Evolutionary conservation across 35 echinoderm and acorn worm genomes (phyloP).

Genomic region (Strongylocentrotus purpuratus): DNA sequence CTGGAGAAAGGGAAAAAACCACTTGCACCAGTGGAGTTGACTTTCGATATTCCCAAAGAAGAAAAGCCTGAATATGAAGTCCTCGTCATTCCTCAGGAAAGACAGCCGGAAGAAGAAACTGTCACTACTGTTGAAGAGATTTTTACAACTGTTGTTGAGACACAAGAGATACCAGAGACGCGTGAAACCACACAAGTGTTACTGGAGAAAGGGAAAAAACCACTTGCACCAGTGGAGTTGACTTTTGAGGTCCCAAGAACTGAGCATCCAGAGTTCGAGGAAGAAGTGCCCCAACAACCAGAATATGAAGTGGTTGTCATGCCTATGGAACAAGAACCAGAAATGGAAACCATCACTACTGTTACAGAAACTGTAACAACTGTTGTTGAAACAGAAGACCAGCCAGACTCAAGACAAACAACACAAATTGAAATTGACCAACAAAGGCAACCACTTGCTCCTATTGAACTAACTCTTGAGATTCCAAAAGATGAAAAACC

Average conservation of each 20-base stretch:
- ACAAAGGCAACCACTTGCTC: conserved; percentile 54
- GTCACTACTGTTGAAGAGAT: conserved; percentile 44
- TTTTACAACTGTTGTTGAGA: conserved; percentile 55
- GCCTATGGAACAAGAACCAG: conserved; percentile 2
- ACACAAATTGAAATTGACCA: conserved; percentile 71
- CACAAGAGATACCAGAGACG: conserved; percentile 56
- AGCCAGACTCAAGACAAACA: conserved; percentile 50
- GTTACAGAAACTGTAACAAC: conserved; percentile 48
- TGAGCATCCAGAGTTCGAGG: conserved; percentile 40
- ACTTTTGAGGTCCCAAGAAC: conserved; percentile 66
- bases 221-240: conserved; percentile 59
- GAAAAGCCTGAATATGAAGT: conserved; percentile 33
- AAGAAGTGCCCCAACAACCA: conserved; percentile 31
- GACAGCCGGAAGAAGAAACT: conserved; percentile 9
- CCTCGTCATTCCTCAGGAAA: conserved; percentile 51
- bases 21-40: conserved; percentile 55
- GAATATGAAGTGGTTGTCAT: conserved; percentile 79
- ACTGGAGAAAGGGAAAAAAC: conserved; percentile 50
- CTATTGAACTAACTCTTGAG: conserved; percentile 65
- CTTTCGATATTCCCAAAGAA: conserved; percentile 59
- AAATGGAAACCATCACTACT: conserved; percentile 42
- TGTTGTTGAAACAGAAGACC: conserved; percentile 58
- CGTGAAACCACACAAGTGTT: conserved; percentile 51
- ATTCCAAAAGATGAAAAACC: conserved; percentile 65
- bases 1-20: conserved; percentile 54